Evolutionary conservation across 2,888 invertebrate genomes (phyloP).

Genomic region (Lasioglossum leucozonium): DNA sequence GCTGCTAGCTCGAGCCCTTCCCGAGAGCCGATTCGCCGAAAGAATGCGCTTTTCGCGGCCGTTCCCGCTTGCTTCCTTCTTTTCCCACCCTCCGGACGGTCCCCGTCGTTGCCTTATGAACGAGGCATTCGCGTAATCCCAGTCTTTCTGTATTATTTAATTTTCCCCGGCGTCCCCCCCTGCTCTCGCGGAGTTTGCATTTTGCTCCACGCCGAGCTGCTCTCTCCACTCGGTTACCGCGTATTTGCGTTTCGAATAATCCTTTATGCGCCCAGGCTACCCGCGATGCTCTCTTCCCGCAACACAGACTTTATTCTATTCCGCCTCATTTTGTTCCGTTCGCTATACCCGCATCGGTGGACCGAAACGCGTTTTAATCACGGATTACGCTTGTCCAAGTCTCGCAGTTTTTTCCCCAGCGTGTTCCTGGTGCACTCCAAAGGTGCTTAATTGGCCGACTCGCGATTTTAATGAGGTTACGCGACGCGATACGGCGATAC

Average conservation of each 20-base stretch:
- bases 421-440: not conserved
- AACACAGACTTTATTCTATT: conserved; percentile 52
- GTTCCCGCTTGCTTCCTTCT: not conserved
- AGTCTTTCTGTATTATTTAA: conserved; percentile 50
- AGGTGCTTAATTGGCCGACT: not conserved
- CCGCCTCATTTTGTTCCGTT: conserved; percentile 20
- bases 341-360: not conserved
- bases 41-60: conserved; percentile 29
- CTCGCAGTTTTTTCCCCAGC: no score
- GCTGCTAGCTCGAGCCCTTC: not conserved
- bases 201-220: not conserved
- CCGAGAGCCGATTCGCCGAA: not conserved
- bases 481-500: no score
- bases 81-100: not conserved
- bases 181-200: conserved; percentile 7
- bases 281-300: conserved; percentile 1
- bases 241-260: conserved; percentile 50
- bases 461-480: not conserved
- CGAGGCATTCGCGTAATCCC: conserved; percentile 40
- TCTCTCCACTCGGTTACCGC: conserved; percentile 23
- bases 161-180: not conserved
- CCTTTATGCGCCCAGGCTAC: conserved; percentile 29
- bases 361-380: not conserved
- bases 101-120: conserved; percentile 31
- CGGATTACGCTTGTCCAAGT: not conserved